Percentiles rank a stretch among this genome's conserved stretches.
phyloP scores from a whole-genome alignment of 2,797 vertebrate species.

The Lacerta bilineata region DNA sequence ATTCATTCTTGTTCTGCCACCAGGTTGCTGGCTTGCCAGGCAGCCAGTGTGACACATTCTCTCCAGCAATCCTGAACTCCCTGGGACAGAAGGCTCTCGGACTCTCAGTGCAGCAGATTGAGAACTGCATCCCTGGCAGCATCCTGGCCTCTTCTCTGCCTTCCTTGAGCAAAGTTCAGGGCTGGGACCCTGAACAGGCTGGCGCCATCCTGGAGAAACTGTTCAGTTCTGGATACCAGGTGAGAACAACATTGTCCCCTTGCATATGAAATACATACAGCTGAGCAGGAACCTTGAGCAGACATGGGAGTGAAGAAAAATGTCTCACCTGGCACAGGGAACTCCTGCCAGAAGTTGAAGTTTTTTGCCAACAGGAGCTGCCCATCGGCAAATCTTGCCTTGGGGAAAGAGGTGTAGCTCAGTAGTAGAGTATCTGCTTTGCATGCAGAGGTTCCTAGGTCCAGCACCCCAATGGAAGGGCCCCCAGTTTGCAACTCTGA shows the following conservation, averaged over 20 bases:
- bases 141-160: constrained; percentile 54
- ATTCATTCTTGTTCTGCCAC: neutral
- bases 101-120: constrained; percentile 45
- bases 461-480: no score
- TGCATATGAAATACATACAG: neutral
- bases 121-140: neutral
- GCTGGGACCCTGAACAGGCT: constrained; percentile 57
- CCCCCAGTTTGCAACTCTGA: no score
- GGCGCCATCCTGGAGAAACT: constrained; percentile 38
- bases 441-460: no score
- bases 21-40: constrained; percentile 64
- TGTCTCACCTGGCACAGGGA: neutral
- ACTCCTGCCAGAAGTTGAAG: neutral
- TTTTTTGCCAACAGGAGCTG: neutral
- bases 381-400: neutral
- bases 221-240: constrained; percentile 55
- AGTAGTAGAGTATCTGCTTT: no score
- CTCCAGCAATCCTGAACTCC: neutral
- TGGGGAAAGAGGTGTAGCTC: neutral
- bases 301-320: neutral
- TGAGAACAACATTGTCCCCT: neutral
- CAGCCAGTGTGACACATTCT: constrained; percentile 46
- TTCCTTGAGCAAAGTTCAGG: neutral
- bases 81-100: constrained; percentile 52
- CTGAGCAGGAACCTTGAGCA: neutral